Evolutionary conservation across 1,140 invertebrate species (phyloP), one percentile per base, ranked within the genome.

Genomic region (Drosophila tani): DNA sequence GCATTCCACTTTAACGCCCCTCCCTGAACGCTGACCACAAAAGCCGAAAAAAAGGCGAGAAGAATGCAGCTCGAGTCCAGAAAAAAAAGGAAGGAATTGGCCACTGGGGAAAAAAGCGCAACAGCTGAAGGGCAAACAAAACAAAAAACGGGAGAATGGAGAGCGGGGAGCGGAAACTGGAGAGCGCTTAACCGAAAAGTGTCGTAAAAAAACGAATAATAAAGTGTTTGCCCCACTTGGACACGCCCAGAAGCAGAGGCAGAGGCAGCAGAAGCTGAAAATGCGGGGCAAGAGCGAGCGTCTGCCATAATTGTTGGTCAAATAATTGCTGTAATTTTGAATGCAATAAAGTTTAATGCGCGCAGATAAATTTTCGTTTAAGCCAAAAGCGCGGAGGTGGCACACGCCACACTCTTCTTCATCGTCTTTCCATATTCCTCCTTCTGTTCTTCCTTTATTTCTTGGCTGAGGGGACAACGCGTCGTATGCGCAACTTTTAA

Each of bases 241-340:
- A 21, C 75, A 57, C 62, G 53, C 73, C 73, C 73, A 55, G 32
- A 15, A 58, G 56, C 51, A 46, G 15, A 32, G 4, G 21, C 8
- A 8, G 14, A 40, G 49, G 32, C 21, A 17, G 56, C 46, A 32
- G 38, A 38, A 41, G 65, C 17, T 14, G 27, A 19, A 35, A 53
- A 35, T 19, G 27, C n/a, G 50, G 27, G 38, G 17, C 27, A 58
- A 46, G 51, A 58, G 65, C 50, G 51, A 58, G 65, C 50, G 27
- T 77, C 75, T 60, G 66, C 75, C 76, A 88, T 87, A 87, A 87
- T 87, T 87, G 83, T 68, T 78, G 74, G 73, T 78, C 85, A 75
- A 84, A 88, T 88, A 85, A 88, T 90, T 79, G 84, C 85, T 75
- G 70, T 81, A 90, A 88, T 88, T 88, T 90, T 84, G 81, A 81